phyloP scores from a whole-genome alignment of 1,140 invertebrate species.

The Phymastichus coffea region DNA sequence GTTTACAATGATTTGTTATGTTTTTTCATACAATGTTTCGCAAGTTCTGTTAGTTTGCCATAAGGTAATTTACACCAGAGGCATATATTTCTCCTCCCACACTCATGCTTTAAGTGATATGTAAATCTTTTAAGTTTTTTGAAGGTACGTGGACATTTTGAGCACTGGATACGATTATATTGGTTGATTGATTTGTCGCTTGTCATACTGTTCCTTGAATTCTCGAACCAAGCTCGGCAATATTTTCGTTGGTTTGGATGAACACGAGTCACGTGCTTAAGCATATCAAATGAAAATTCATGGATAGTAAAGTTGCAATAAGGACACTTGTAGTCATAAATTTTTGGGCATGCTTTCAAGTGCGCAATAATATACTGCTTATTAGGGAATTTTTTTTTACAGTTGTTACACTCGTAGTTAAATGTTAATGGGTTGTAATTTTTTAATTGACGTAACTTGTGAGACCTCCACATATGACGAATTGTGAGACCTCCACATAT shows the following conservation, averaged over 20 bases:
- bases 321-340: neutral
- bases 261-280: neutral
- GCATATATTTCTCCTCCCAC: constrained; percentile 26
- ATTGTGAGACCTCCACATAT: too few relatives aligned
- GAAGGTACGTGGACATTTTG: constrained; percentile 34
- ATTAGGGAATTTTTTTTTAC: neutral
- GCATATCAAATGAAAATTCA: neutral
- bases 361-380: neutral
- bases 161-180: constrained; percentile 26
- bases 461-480: too few relatives aligned
- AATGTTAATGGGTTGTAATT: neutral
- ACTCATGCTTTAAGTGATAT: constrained; percentile 46
- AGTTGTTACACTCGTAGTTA: neutral
- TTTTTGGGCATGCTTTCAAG: neutral
- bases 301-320: neutral
- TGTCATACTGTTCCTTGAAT: neutral
- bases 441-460: too few relatives aligned
- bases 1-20: too few relatives aligned
- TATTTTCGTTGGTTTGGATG: neutral
- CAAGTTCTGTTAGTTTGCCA: too few relatives aligned
- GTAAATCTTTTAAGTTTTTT: constrained; percentile 21
- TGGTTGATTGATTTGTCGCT: neutral
- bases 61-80: too few relatives aligned
- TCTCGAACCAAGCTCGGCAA: neutral
- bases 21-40: too few relatives aligned